These are phyloP conservation scores for Onychomys leucogaster DNA, from an alignment of 2,797 vertebrate species.

Conservation along the genomic window DNA sequence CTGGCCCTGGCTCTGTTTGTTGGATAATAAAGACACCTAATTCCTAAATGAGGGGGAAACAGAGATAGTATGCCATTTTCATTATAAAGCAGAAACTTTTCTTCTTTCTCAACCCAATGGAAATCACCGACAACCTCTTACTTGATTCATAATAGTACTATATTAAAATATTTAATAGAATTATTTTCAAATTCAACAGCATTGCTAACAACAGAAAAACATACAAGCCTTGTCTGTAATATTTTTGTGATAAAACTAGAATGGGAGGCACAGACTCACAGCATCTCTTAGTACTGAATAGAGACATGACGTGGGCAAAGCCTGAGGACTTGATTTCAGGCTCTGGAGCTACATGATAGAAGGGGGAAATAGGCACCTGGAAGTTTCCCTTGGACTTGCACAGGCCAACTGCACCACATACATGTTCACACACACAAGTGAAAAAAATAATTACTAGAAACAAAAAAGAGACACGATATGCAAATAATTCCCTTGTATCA, in stretches of 20 bases:
- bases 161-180: slow-evolving; percentile 50
- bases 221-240: background rate
- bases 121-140: slow-evolving; percentile 32
- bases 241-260: slow-evolving; percentile 22
- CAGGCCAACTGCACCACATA: background rate
- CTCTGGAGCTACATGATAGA: background rate
- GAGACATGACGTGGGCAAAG: background rate
- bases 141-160: background rate
- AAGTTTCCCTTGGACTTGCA: too few species aligned
- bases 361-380: background rate
- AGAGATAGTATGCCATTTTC: background rate
- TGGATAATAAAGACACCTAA: background rate
- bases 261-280: background rate
- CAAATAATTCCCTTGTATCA: slow-evolving; percentile 38
- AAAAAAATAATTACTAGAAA: background rate
- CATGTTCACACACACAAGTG: background rate
- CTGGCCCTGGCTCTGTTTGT: background rate
- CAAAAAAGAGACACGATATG: background rate
- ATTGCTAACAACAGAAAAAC: slow-evolving; percentile 38
- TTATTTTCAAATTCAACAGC: slow-evolving; percentile 41
- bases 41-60: background rate
- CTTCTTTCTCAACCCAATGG: slow-evolving; percentile 8
- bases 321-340: background rate
- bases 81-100: slow-evolving; percentile 24
- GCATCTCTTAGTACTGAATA: slow-evolving; percentile 35